Evolutionary conservation across 2,888 invertebrate species (phyloP).

Genomic region (Argyresthia goedartella): DNA sequence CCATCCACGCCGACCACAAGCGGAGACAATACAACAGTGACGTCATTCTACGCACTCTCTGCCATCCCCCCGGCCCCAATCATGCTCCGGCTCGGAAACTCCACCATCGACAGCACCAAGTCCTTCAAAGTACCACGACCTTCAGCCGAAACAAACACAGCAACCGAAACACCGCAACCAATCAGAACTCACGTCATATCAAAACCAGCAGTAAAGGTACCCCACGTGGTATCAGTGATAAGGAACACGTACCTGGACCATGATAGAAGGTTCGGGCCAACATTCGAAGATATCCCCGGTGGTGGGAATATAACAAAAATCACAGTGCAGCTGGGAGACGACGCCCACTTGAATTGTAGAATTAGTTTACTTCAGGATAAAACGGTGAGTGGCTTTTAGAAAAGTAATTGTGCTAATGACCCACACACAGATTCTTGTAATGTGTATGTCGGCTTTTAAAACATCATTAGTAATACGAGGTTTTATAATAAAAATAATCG

Average conservation of each 20-base stretch:
- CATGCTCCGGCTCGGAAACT: slow-evolving; percentile 60
- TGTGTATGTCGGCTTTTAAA: too few relatives aligned
- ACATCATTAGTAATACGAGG: too few relatives aligned
- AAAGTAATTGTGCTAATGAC: too few relatives aligned
- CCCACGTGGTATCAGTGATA: slow-evolving; percentile 41
- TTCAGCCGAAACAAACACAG: slow-evolving; percentile 28
- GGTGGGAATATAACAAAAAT: slow-evolving; percentile 76
- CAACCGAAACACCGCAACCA: background rate
- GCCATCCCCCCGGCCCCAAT: slow-evolving; percentile 50
- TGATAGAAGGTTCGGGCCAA: slow-evolving; percentile 76
- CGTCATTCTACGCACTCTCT: slow-evolving; percentile 54
- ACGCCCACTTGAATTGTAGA: slow-evolving; percentile 79
- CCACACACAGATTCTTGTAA: too few relatives aligned
- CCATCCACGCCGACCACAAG: background rate
- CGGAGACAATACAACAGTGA: slow-evolving; percentile 30
- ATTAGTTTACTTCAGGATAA: slow-evolving; percentile 82
- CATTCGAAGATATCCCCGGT: slow-evolving; percentile 70
- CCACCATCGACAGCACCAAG: slow-evolving; percentile 63
- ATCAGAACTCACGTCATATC: slow-evolving; percentile 1
- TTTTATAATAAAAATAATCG: too few relatives aligned
- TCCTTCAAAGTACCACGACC: slow-evolving; percentile 61
- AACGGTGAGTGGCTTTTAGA: slow-evolving; percentile 68
- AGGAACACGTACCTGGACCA: slow-evolving; percentile 62
- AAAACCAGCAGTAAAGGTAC: slow-evolving; percentile 20
- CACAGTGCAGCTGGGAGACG: slow-evolving; percentile 80